These are phyloP conservation scores for Hemistola chrysoprasaria DNA, from an alignment of 2,888 invertebrate species.

Conservation along the genomic window DNA sequence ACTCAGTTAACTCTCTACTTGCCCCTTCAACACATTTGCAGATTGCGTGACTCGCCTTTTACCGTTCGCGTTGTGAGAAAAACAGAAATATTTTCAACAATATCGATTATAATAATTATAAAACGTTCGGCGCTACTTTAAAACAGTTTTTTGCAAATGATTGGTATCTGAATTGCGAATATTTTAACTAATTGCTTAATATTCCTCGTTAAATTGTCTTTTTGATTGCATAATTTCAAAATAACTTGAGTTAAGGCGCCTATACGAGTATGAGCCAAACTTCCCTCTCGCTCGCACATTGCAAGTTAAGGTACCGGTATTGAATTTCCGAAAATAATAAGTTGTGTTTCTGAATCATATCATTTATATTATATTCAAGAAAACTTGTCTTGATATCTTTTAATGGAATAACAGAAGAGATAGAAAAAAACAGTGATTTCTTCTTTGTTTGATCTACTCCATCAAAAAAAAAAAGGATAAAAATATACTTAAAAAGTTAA, in stretches of 20 bases:
- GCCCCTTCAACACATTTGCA: constrained; percentile 37
- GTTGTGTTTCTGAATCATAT: too few relatives aligned
- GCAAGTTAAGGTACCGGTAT: too few relatives aligned
- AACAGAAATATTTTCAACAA: constrained; percentile 40
- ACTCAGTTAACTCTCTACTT: not conserved
- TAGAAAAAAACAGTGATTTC: too few relatives aligned
- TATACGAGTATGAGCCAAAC: too few relatives aligned
- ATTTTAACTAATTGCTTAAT: constrained; percentile 29
- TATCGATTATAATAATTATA: constrained; percentile 35
- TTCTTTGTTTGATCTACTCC: too few relatives aligned
- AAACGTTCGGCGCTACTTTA: constrained; percentile 21
- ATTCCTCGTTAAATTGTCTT: constrained; percentile 9
- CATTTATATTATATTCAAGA: too few relatives aligned
- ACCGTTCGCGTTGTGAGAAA: constrained; percentile 38
- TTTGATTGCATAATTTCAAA: constrained; percentile 15
- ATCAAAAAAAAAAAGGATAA: too few relatives aligned
- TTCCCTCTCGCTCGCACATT: too few relatives aligned
- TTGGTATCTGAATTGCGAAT: constrained; percentile 21
- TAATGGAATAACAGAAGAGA: too few relatives aligned
- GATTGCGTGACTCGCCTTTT: constrained; percentile 50
- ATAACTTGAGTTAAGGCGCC: constrained; percentile 12
- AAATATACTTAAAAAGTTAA: too few relatives aligned
- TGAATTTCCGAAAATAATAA: too few relatives aligned
- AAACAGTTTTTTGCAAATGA: constrained; percentile 24
- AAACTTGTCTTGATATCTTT: too few relatives aligned